phyloP scores from a whole-genome alignment of 2,888 invertebrate genomes.

The Deilephila porcellus region DNA sequence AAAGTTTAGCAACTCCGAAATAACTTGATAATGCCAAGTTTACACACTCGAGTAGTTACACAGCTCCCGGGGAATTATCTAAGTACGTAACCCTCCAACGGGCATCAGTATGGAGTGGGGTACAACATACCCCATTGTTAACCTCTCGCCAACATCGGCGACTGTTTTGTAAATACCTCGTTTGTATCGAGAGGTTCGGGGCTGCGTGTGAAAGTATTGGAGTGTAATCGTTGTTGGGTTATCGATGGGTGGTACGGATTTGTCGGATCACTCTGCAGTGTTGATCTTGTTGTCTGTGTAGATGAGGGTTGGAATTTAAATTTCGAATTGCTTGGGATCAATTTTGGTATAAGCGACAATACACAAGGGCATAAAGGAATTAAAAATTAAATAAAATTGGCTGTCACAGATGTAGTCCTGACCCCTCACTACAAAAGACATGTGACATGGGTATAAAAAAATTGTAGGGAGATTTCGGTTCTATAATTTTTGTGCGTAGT shows the following conservation, averaged over 20 bases:
- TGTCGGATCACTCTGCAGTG: not conserved
- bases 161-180: conserved; percentile 15
- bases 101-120: conserved; percentile 12
- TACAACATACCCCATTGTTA: conserved; percentile 17
- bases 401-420: no score
- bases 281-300: not conserved
- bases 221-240: not conserved
- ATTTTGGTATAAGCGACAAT: not conserved
- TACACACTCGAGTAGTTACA: conserved; percentile 6
- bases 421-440: no score
- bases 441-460: no score
- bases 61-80: not conserved
- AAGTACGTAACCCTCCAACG: conserved; percentile 7
- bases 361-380: no score
- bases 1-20: conserved; percentile 1
- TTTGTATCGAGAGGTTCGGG: conserved; percentile 1
- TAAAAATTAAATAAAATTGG: no score
- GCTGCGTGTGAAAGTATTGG: conserved; percentile 15
- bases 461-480: no score
- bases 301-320: not conserved
- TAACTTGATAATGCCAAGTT: conserved; percentile 6
- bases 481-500: no score
- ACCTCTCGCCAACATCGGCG: not conserved
- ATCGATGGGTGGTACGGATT: not conserved
- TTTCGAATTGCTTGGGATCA: not conserved